phyloP scores from a whole-genome alignment of 2,888 invertebrate genomes.

The Thumatha senex region DNA sequence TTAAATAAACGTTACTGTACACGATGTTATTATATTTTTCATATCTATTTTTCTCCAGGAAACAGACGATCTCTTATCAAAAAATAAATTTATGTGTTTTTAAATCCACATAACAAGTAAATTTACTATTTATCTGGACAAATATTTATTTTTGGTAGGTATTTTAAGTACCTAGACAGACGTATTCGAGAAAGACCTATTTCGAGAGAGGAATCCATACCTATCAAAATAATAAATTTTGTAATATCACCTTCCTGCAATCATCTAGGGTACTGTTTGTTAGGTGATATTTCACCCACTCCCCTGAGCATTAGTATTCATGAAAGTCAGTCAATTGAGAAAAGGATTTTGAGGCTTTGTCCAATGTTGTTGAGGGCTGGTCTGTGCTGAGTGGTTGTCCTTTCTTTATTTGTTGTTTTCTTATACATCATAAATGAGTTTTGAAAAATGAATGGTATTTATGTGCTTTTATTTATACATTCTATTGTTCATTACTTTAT shows the following conservation, averaged over 20 bases:
- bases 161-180: too few relatives aligned
- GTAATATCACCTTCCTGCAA: conserved; percentile 42
- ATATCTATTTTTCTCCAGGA: too few relatives aligned
- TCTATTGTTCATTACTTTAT: too few relatives aligned
- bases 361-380: conserved; percentile 71
- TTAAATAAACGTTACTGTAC: conserved; percentile 26
- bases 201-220: too few relatives aligned
- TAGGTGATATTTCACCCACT: conserved; percentile 57
- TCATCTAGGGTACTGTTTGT: conserved; percentile 63
- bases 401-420: conserved; percentile 66
- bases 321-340: conserved; percentile 79
- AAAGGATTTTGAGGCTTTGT: conserved; percentile 74
- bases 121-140: neutral
- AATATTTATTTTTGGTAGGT: neutral
- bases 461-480: too few relatives aligned
- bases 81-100: neutral
- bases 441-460: conserved; percentile 48
- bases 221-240: conserved; percentile 27
- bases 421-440: conserved; percentile 77
- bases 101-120: neutral
- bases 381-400: conserved; percentile 70
- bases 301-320: conserved; percentile 78
- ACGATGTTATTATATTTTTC: neutral
- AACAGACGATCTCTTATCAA: neutral
- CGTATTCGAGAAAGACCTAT: too few relatives aligned